Evolutionary conservation across 2,888 invertebrate genomes (phyloP), one percentile per base, ranked within the genome.

Genomic region (Dicycla oo): DNA sequence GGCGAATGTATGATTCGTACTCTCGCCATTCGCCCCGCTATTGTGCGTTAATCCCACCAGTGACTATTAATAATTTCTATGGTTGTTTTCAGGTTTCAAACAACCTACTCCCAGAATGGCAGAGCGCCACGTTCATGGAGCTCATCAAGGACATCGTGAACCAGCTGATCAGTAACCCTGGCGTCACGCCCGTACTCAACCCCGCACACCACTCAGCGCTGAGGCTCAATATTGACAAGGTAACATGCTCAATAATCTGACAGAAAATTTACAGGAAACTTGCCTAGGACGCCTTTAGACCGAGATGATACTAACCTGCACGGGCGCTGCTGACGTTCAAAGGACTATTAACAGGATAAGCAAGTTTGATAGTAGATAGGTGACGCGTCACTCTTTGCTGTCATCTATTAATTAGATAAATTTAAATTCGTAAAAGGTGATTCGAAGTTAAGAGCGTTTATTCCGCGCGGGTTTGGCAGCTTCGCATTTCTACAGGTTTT

Each of bases 61-160:
- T n/a, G 11, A 49, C 49, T n/a, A 13, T 8, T 38, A 38, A 11
- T 34, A 11, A 56, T 13, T 34, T 8, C 20, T 11, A 1, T 38
- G n/a, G 18, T 60, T 51, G 15, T 87, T 73, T 84, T 2, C 90
- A 98, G 98, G 97, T 98, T 74, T 97, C 97, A 2, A 98, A 98
- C 91, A 97, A 98, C 91, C 93, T 98, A 38, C 95, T 98, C 26
- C 97, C 98, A 0, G 97, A 97, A 88, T 97, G 97, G 88, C 98
- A 98, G 91, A 97, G 97, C 81, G 97, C 97, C 38, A 97, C 97
- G 15, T 98, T 99, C 89, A 97, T 98, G 82, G 98, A 98, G 87
- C 97, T 99, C 91, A 97, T 99, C 81, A 97, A 98, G 86, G 98
- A 99, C 89, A 98, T 99, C 80, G 98, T 99, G 73, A 96, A 97